Conservation (phyloP, 2,888 invertebrate genomes). For the Neria commutata region DNA sequence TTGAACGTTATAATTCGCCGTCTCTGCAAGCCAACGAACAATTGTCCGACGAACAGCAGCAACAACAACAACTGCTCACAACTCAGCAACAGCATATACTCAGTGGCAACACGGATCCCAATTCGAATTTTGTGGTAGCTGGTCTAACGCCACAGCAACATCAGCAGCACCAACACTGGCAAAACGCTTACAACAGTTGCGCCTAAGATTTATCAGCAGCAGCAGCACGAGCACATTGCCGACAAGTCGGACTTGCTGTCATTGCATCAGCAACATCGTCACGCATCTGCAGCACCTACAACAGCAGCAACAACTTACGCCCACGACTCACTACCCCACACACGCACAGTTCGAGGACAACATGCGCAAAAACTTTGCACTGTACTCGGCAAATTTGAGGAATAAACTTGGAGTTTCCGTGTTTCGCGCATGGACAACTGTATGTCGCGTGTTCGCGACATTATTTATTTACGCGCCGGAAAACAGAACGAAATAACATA, state of each 20-base stretch:
- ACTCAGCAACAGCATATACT: constrained; percentile 36
- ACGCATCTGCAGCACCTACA: constrained; percentile 24
- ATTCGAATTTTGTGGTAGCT: constrained; percentile 40
- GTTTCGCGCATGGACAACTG: no score
- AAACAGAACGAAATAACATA: no score
- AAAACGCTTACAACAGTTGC: constrained; percentile 44
- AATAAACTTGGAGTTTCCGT: no score
- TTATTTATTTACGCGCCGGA: no score
- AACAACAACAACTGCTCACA: constrained; percentile 25
- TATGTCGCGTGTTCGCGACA: no score
- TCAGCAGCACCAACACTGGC: constrained; percentile 28
- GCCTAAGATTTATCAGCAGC: constrained; percentile 44
- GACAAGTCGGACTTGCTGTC: constrained; percentile 26
- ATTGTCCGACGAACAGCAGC: constrained; percentile 6
- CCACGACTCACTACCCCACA: constrained; percentile 37
- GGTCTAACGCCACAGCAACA: constrained; percentile 26
- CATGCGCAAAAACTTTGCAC: constrained; percentile 55
- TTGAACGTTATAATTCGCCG: constrained; percentile 27
- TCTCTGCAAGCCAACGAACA: constrained; percentile 15
- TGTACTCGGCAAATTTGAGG: constrained; percentile 49
- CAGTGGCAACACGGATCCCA: constrained; percentile 40
- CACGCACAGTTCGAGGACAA: constrained; percentile 29
- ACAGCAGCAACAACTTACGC: constrained; percentile 17
- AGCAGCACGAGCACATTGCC: constrained; percentile 37
- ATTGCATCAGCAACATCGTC: constrained; percentile 30